These are phyloP conservation scores for Medauroidea extradentata DNA, from an alignment of 1,140 invertebrate genomes.

Conservation along the genomic window DNA sequence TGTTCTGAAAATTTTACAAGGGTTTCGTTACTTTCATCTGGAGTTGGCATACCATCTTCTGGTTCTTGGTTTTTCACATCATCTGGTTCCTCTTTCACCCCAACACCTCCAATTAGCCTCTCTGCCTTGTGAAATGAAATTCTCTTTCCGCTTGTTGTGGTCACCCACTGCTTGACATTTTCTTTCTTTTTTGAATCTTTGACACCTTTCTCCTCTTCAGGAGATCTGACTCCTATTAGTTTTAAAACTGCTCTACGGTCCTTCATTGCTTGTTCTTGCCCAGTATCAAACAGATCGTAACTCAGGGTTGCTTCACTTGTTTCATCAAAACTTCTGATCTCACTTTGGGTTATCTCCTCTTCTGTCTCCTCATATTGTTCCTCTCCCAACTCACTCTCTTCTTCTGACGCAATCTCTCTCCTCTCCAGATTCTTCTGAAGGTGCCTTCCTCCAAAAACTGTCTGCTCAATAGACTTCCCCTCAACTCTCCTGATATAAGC, in stretches of 20 bases:
- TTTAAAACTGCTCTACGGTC: conserved; percentile 24
- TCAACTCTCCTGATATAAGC: conserved; percentile 13
- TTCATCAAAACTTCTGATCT: not conserved
- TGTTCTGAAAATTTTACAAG: not conserved
- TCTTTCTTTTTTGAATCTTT: conserved; percentile 45
- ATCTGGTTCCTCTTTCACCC: conserved; percentile 24
- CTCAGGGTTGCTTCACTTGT: not conserved
- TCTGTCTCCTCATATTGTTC: not conserved
- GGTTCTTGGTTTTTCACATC: not conserved
- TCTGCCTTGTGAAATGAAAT: conserved; percentile 31
- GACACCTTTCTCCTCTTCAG: conserved; percentile 45
- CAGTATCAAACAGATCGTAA: not conserved
- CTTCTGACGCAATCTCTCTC: not conserved
- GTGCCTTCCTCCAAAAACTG: no score
- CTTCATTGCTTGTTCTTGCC: not conserved
- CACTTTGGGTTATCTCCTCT: no score
- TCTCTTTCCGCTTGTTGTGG: not conserved
- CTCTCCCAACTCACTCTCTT: conserved; percentile 3
- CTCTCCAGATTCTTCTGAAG: not conserved
- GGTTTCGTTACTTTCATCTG: conserved; percentile 10
- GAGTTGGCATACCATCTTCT: no score
- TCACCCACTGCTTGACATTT: conserved; percentile 23
- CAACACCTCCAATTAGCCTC: conserved; percentile 42
- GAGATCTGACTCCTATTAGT: conserved; percentile 26
- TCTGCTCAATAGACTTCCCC: not conserved